A percentile compares a stretch with the other conserved stretches of the same genome.
These are phyloP conservation scores for Drosophila hamatofila DNA, from an alignment of 2,888 invertebrate species.

Conservation along the genomic window DNA sequence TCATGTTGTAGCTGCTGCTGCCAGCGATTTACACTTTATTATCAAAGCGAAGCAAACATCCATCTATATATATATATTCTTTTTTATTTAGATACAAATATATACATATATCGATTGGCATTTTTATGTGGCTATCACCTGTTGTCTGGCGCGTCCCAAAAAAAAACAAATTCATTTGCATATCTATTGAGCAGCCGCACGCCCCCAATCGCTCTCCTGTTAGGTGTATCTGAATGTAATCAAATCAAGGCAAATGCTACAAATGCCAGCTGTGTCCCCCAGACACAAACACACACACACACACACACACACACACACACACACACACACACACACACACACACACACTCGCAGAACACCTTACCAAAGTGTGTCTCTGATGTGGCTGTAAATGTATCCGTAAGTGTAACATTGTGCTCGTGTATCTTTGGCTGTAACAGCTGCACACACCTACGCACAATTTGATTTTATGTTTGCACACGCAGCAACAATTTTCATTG, in stretches of 20 bases:
- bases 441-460: slow-evolving; percentile 61
- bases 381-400: slow-evolving; percentile 4
- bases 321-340: background rate
- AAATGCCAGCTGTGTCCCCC: slow-evolving; percentile 62
- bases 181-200: slow-evolving; percentile 57
- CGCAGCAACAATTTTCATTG: slow-evolving; percentile 83
- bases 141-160: slow-evolving; percentile 51
- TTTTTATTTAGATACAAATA: slow-evolving; percentile 24
- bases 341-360: background rate
- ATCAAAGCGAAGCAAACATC: slow-evolving; percentile 23
- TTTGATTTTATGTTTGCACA: slow-evolving; percentile 80
- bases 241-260: slow-evolving; percentile 74
- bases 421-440: slow-evolving; percentile 43
- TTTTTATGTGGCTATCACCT: slow-evolving; percentile 73
- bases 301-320: background rate
- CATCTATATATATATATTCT: background rate
- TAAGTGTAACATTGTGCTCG: slow-evolving; percentile 14
- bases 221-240: slow-evolving; percentile 66
- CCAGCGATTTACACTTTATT: slow-evolving; percentile 68
- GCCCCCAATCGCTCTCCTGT: slow-evolving; percentile 14
- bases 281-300: slow-evolving; percentile 9
- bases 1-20: slow-evolving; percentile 26
- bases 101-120: slow-evolving; percentile 54
- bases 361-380: slow-evolving; percentile 21
- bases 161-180: slow-evolving; percentile 56